These are phyloP conservation scores for Tragelaphus imberbis DNA, from an alignment of 2,113 vertebrate species.

Conservation along the genomic window DNA sequence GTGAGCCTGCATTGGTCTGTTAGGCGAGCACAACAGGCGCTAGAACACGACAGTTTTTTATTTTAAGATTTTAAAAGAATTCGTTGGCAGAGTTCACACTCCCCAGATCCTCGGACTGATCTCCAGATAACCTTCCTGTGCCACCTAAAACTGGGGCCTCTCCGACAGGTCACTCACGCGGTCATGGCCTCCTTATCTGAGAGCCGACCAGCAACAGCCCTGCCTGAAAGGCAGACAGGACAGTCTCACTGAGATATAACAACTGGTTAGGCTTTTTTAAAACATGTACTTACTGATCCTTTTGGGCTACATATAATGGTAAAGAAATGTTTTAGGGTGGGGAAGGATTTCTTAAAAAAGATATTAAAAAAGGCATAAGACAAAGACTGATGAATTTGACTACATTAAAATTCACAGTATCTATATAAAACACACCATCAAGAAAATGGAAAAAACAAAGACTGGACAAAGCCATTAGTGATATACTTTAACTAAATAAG, in stretches of 20 bases:
- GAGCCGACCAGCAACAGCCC: not conserved
- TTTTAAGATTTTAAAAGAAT: not conserved
- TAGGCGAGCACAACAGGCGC: not conserved
- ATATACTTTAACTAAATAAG: not conserved
- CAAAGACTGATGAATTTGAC: not conserved
- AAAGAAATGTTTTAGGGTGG: not conserved
- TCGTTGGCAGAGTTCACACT: not conserved
- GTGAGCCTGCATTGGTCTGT: not conserved
- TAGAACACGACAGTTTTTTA: not conserved
- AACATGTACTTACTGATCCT: not conserved
- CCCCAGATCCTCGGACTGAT: not conserved
- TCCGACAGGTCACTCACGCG: not conserved
- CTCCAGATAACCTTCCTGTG: not conserved
- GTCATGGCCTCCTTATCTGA: not conserved
- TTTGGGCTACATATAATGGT: not conserved
- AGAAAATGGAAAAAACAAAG: not conserved
- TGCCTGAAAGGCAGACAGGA: not conserved
- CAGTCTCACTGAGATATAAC: not conserved
- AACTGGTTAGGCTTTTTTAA: not conserved
- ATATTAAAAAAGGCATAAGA: not conserved
- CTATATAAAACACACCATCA: not conserved
- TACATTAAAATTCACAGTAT: conserved; percentile 11
- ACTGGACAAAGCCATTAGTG: not conserved
- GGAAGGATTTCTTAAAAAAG: conserved; percentile 1
- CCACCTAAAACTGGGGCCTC: not conserved